phyloP scores from a whole-genome alignment of 2,888 invertebrate genomes.

The Hipparchia semele region DNA sequence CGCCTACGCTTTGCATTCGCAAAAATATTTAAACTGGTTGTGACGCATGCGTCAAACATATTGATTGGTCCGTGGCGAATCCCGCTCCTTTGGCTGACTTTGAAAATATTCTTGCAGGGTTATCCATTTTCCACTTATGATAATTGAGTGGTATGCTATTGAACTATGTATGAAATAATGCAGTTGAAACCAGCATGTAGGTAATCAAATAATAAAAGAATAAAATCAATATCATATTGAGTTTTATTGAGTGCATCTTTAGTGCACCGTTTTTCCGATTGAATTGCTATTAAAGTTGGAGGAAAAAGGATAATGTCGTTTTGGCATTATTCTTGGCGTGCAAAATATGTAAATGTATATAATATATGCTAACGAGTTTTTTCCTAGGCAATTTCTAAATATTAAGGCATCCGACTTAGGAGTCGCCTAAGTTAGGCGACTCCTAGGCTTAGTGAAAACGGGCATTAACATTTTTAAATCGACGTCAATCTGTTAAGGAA shows the following conservation, averaged over 20 bases:
- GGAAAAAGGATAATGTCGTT: no score
- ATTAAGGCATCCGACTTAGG: no score
- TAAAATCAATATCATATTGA: neutral
- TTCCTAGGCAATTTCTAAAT: no score
- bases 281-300: no score
- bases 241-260: neutral
- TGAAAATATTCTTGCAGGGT: conserved; percentile 24
- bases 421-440: no score
- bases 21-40: conserved; percentile 45
- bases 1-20: conserved; percentile 50
- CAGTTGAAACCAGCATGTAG: neutral
- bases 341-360: no score
- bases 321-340: no score
- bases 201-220: neutral
- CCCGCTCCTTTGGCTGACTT: conserved; percentile 34
- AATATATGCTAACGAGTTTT: no score
- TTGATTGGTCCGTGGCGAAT: conserved; percentile 70
- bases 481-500: no score
- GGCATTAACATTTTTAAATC: no score
- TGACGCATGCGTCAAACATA: conserved; percentile 79
- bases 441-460: no score
- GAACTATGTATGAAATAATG: neutral
- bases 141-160: neutral
- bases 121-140: conserved; percentile 23
- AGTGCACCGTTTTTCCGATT: neutral